Conservation (phyloP, 1,140 invertebrate genomes). For the Temnothorax longispinosus region DNA sequence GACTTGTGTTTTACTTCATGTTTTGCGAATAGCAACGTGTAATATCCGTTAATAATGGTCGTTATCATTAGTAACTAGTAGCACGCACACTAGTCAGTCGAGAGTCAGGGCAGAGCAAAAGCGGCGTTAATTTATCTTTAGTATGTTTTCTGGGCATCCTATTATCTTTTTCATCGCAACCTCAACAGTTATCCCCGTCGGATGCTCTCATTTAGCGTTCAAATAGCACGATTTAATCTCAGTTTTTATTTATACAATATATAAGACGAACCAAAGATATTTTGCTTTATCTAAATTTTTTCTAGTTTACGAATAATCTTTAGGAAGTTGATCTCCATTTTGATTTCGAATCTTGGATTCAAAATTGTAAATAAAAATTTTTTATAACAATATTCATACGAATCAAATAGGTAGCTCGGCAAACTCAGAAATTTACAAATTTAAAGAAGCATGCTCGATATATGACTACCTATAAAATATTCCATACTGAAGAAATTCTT, state of each 20-base stretch:
- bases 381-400: neutral
- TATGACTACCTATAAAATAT: neutral
- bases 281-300: neutral
- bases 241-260: neutral
- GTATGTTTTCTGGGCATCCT: neutral
- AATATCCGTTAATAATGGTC: slow-evolving; percentile 4
- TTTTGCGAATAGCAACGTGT: neutral
- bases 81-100: neutral
- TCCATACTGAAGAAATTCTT: neutral
- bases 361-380: neutral
- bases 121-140: neutral
- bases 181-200: neutral
- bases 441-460: neutral
- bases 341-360: neutral
- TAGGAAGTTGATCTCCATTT: neutral
- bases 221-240: neutral
- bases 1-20: neutral
- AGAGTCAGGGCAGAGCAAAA: neutral
- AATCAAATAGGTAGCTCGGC: neutral
- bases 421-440: neutral
- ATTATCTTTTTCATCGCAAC: neutral
- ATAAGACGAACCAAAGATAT: neutral
- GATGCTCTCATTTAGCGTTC: neutral
- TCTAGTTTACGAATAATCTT: neutral
- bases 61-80: slow-evolving; percentile 13